phyloP scores from a whole-genome alignment of 2,888 invertebrate species.

The Ypsolopha sequella region DNA sequence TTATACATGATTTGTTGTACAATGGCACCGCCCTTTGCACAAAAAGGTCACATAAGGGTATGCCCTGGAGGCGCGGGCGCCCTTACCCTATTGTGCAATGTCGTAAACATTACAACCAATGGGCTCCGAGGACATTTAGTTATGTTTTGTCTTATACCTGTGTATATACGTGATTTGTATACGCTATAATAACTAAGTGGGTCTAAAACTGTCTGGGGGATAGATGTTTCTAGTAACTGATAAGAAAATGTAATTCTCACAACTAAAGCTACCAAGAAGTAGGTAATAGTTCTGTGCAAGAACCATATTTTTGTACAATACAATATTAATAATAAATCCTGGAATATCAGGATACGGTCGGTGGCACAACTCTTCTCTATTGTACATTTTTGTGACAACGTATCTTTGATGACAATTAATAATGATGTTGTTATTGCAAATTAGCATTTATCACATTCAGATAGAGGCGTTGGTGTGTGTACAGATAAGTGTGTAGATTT shows the following conservation, averaged over 20 bases:
- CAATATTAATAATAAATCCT: not conserved
- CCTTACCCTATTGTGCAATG: not conserved
- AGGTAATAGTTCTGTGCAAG: no score
- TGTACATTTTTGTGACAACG: not conserved
- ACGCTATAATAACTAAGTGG: no score
- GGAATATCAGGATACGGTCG: no score
- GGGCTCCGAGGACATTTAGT: no score
- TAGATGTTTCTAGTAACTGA: not conserved
- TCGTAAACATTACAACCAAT: not conserved
- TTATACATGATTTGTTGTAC: not conserved
- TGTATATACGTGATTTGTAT: no score
- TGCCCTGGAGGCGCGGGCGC: no score
- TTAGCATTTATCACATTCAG: not conserved
- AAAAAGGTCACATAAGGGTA: not conserved
- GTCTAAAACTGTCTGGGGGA: not conserved
- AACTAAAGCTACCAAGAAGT: not conserved
- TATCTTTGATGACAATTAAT: not conserved
- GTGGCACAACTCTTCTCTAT: not conserved
- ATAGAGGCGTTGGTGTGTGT: not conserved
- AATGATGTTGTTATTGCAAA: not conserved
- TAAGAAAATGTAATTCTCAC: not conserved
- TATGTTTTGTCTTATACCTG: no score
- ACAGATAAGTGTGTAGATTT: not conserved
- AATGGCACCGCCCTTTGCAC: not conserved
- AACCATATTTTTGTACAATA: not conserved